These are phyloP conservation scores for Antrozous pallidus DNA, from an alignment of 2,797 vertebrate species.

Conservation along the genomic window DNA sequence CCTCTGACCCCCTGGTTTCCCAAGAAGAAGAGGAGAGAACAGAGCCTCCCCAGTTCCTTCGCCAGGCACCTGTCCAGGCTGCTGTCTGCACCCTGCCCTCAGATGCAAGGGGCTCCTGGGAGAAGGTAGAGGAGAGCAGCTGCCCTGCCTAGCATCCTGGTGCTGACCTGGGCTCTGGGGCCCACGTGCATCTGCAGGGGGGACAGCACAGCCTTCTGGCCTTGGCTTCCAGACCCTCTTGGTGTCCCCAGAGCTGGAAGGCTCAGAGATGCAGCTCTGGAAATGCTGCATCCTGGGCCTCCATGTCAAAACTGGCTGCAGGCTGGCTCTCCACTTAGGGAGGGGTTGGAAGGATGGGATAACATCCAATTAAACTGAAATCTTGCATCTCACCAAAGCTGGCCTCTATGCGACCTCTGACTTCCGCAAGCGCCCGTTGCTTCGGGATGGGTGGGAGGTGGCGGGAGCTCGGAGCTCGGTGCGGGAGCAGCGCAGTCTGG, in stretches of 20 bases:
- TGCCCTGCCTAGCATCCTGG: not conserved
- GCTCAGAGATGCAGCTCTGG: not conserved
- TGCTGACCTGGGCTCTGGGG: not conserved
- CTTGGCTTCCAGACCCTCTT: not conserved
- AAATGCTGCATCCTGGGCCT: not conserved
- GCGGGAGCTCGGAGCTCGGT: rapidly evolving
- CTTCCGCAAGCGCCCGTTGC: rapidly evolving
- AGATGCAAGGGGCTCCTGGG: not conserved
- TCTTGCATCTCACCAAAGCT: conserved; percentile 20
- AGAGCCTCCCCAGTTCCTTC: not conserved
- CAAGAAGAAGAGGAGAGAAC: not conserved
- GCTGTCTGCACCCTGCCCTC: not conserved
- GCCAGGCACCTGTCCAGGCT: rapidly evolving
- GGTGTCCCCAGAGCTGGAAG: not conserved
- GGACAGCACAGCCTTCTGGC: not conserved
- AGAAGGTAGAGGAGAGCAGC: not conserved
- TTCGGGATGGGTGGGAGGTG: not conserved
- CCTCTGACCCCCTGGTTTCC: not conserved
- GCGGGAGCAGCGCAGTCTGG: not conserved
- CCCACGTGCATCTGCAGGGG: not conserved
- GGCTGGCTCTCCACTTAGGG: not conserved
- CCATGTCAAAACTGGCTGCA: not conserved
- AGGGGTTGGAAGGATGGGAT: not conserved
- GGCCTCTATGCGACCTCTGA: not conserved
- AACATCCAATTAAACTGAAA: conserved; percentile 31